A percentile compares a stretch with the other conserved stretches of the same genome.
Conservation (phyloP, 2,113 vertebrate species). For the Poicephalus gulielmi region DNA sequence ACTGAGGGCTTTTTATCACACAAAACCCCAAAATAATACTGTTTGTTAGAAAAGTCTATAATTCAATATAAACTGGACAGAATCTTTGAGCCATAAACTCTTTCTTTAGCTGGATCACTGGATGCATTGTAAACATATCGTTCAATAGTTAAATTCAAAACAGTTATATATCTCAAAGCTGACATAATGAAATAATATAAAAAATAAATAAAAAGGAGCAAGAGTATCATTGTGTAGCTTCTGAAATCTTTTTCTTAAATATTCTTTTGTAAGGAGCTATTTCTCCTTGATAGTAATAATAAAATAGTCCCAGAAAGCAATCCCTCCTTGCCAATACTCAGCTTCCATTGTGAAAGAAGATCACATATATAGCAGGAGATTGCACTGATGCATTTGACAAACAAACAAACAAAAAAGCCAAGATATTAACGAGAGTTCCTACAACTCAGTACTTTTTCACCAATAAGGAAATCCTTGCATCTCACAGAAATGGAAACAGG, state of each 20-base stretch:
- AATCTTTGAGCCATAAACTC: background rate
- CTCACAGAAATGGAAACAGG: background rate
- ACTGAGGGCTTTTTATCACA: background rate
- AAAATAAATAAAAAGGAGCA: background rate
- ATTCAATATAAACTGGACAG: background rate
- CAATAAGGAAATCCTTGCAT: background rate
- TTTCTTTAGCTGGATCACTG: background rate
- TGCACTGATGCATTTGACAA: background rate
- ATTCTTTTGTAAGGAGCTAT: background rate
- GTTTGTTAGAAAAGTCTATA: background rate
- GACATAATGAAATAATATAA: background rate
- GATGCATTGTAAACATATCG: background rate
- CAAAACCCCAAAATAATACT: background rate
- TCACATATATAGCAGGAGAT: fast-evolving
- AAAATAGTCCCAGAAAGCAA: background rate
- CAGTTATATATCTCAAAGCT: background rate
- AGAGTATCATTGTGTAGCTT: background rate
- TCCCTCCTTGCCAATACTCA: background rate
- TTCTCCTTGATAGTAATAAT: background rate
- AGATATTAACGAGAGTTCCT: background rate
- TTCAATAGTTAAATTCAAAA: background rate
- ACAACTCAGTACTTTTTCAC: background rate
- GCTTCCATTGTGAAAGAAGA: background rate
- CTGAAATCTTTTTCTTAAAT: background rate
- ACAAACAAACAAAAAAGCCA: background rate